Percentiles rank a stretch among this genome's conserved stretches.
Conservation (phyloP, 2,888 invertebrate species). For the Norana najaformis region DNA sequence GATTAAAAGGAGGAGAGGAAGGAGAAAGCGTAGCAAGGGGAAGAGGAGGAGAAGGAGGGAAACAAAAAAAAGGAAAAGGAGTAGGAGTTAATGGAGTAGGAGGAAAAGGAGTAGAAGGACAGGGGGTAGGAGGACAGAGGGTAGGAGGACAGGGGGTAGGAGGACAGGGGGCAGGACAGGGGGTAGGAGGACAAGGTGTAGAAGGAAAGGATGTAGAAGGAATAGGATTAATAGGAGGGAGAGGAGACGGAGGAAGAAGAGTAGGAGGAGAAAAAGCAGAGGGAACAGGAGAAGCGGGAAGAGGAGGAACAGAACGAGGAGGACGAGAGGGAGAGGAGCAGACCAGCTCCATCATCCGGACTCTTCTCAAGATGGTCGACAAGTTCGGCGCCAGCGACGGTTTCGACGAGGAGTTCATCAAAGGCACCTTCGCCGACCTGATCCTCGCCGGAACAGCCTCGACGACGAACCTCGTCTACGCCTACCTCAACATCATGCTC, state of each 20-base stretch:
- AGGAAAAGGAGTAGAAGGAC: not conserved
- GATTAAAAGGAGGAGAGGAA: not conserved
- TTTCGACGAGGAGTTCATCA: slow-evolving; percentile 28
- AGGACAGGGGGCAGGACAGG: too few species aligned
- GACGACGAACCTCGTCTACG: slow-evolving; percentile 29
- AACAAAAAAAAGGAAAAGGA: not conserved
- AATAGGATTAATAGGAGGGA: not conserved
- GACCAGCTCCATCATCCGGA: not conserved
- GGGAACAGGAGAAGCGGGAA: not conserved
- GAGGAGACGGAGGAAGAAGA: not conserved
- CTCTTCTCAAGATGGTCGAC: not conserved
- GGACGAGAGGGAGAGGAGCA: not conserved
- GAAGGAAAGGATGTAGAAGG: too few species aligned
- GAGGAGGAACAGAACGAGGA: not conserved
- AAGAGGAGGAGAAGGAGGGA: not conserved
- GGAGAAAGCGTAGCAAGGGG: not conserved
- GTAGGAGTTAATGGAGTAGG: not conserved
- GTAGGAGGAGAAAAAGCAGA: not conserved
- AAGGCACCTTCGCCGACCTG: slow-evolving; percentile 31
- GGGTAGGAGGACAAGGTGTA: too few species aligned
- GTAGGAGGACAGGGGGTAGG: too few species aligned
- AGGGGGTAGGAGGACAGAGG: too few species aligned
- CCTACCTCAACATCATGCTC: slow-evolving; percentile 35
- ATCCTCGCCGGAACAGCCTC: slow-evolving; percentile 31
- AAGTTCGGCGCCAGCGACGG: not conserved